phyloP scores from a whole-genome alignment of 2,797 vertebrate genomes.

The Girardinus metallicus region DNA sequence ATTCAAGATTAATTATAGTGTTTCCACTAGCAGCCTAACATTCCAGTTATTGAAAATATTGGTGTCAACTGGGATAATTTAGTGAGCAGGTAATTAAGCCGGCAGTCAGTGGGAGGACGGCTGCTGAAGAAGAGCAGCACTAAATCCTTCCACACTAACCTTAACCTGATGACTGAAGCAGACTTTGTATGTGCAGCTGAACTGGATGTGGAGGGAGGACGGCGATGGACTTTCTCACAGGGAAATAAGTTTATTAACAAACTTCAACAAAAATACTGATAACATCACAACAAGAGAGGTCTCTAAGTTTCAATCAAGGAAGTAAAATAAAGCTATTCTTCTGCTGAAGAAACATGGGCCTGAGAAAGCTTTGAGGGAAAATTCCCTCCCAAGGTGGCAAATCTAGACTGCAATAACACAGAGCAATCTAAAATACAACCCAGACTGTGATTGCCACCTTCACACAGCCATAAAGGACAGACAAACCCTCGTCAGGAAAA shows the following conservation, averaged over 20 bases:
- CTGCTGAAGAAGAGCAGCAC: not conserved
- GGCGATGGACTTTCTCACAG: not conserved
- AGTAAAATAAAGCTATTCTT: not conserved
- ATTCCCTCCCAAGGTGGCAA: not conserved
- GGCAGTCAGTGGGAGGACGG: not conserved
- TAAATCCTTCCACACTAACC: not conserved
- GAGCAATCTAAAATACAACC: constrained; percentile 2
- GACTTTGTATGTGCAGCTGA: not conserved
- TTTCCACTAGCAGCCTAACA: not conserved
- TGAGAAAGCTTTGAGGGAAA: not conserved
- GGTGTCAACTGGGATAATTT: not conserved
- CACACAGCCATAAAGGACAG: not conserved
- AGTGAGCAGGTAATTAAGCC: not conserved
- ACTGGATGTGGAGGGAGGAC: not conserved
- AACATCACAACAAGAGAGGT: not conserved
- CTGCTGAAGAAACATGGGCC: not conserved
- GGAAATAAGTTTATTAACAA: not conserved
- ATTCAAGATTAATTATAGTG: not conserved
- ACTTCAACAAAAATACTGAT: not conserved
- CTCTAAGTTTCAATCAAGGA: not conserved
- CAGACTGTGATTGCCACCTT: not conserved
- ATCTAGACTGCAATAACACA: not conserved
- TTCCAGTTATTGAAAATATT: not conserved
- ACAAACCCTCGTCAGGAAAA: not conserved
- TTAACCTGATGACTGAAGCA: not conserved